Evolutionary conservation across 37 sponge, comb jelly and placozoan species (phyloP).

Genomic region (Halichondria panicea): DNA sequence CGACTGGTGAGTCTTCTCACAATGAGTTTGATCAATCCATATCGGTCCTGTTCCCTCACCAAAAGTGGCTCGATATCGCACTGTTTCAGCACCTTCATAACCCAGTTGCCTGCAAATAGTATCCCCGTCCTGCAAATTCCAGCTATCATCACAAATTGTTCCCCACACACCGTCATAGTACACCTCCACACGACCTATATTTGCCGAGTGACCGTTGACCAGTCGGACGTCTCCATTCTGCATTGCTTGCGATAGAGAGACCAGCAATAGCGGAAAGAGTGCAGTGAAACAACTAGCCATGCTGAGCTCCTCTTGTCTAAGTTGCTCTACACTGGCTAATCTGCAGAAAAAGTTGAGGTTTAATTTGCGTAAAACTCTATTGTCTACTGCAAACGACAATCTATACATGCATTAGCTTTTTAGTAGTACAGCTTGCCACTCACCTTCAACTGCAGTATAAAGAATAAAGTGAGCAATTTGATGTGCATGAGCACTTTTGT

Average conservation of each 20-base stretch:
- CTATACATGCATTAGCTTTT: too few relatives aligned
- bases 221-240: constrained; percentile 49
- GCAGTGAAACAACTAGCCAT: too few relatives aligned
- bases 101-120: constrained; percentile 72
- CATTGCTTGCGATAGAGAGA: not conserved
- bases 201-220: not conserved
- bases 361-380: too few relatives aligned
- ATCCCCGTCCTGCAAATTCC: constrained; percentile 21
- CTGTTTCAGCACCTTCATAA: constrained; percentile 15
- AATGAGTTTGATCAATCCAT: constrained; percentile 50
- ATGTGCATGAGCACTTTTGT: too few relatives aligned
- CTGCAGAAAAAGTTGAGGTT: too few relatives aligned
- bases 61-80: constrained; percentile 17
- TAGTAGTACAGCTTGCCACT: too few relatives aligned
- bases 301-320: too few relatives aligned
- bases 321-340: too few relatives aligned
- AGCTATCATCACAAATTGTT: constrained; percentile 75
- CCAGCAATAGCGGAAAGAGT: too few relatives aligned
- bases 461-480: too few relatives aligned
- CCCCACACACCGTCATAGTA: constrained; percentile 70
- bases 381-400: too few relatives aligned
- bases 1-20: constrained; percentile 21
- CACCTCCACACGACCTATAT: constrained; percentile 71
- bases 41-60: constrained; percentile 62
- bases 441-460: too few relatives aligned